Conservation (phyloP, 2,888 invertebrate species). For the Allophyes oxyacanthae region DNA sequence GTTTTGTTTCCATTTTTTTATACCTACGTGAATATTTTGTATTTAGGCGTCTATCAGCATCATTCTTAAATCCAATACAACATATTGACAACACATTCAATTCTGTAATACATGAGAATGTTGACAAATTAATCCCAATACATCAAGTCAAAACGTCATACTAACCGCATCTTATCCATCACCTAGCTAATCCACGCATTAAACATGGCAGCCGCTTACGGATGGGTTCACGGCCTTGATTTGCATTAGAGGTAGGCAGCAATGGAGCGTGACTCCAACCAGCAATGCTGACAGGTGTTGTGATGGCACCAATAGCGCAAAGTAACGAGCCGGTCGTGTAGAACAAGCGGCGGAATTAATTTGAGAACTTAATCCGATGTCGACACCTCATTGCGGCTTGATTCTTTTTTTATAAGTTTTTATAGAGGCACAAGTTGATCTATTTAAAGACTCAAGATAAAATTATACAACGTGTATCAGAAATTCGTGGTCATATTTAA, state of each 20-base stretch:
- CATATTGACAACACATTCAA: constrained; percentile 21
- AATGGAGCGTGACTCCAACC: constrained; percentile 36
- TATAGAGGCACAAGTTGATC: not conserved
- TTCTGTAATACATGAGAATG: constrained; percentile 24
- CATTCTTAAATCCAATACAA: constrained; percentile 22
- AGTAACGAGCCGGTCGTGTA: constrained; percentile 39
- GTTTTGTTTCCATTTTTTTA: no score
- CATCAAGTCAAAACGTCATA: constrained; percentile 18
- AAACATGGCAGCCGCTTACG: constrained; percentile 22
- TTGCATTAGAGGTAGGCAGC: constrained; percentile 57
- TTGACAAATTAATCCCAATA: constrained; percentile 43
- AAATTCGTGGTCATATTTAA: no score
- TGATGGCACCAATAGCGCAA: constrained; percentile 35
- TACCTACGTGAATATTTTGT: no score
- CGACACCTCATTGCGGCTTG: constrained; percentile 12
- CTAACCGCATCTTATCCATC: constrained; percentile 37
- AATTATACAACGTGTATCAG: no score
- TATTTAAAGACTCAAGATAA: no score
- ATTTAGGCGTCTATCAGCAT: not conserved
- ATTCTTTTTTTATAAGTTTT: constrained; percentile 15
- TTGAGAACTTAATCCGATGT: constrained; percentile 50
- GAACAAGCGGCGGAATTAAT: constrained; percentile 45
- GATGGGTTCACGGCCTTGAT: constrained; percentile 64
- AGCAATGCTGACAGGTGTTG: constrained; percentile 49
- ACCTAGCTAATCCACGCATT: constrained; percentile 20